Evolutionary conservation across 1,140 invertebrate genomes (phyloP).

Genomic region (Metopolophium dirhodum): DNA sequence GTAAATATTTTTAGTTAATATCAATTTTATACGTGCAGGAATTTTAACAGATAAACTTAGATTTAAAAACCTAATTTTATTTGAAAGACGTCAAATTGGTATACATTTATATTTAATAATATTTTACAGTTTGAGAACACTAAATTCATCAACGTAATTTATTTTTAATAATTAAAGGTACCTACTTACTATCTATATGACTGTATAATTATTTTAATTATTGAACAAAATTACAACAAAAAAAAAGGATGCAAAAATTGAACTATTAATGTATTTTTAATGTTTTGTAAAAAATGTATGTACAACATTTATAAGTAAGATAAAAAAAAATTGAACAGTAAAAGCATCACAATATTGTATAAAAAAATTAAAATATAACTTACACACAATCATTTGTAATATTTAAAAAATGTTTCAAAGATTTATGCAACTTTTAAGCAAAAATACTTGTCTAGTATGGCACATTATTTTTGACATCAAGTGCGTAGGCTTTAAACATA

Average conservation of each 20-base stretch:
- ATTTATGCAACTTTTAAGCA: conserved; percentile 48
- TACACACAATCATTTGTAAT: conserved; percentile 10
- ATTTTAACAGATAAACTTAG: not conserved
- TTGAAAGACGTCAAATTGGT: not conserved
- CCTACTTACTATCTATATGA: not conserved
- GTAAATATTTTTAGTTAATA: not conserved
- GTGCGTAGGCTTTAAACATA: not conserved
- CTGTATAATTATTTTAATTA: not conserved
- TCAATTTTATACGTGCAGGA: not conserved
- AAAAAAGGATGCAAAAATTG: not conserved
- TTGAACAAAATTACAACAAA: not conserved
- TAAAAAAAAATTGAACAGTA: conserved; percentile 23
- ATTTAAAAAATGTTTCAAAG: conserved; percentile 57
- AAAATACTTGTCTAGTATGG: conserved; percentile 47
- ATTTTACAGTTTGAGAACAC: not conserved
- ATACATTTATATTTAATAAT: not conserved
- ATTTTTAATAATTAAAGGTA: not conserved
- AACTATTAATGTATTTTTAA: not conserved
- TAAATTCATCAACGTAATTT: not conserved
- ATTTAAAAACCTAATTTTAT: not conserved
- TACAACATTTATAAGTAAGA: conserved; percentile 43
- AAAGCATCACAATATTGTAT: conserved; percentile 25
- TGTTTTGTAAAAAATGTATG: conserved; percentile 23
- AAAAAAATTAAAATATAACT: conserved; percentile 21
- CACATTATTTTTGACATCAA: conserved; percentile 47